Conservation (phyloP, 1,140 invertebrate genomes). For the Pogonus chalceus region DNA sequence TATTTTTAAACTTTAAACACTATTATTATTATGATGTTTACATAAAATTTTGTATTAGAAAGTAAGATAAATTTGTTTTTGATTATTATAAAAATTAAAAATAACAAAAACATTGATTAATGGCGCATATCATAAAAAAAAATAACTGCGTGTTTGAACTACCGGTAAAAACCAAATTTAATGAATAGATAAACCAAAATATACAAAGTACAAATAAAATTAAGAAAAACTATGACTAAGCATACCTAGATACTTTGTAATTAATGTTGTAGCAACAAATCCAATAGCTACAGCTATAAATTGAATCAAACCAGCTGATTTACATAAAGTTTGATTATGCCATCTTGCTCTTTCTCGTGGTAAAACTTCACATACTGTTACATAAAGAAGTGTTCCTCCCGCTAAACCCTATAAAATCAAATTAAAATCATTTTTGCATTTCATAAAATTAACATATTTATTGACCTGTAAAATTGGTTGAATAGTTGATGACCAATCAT, state of each 20-base stretch:
- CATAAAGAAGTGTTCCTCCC: constrained; percentile 86
- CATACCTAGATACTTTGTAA: constrained; percentile 40
- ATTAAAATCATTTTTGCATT: neutral
- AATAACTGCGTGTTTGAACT: too few species aligned
- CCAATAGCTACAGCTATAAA: constrained; percentile 45
- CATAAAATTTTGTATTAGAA: too few species aligned
- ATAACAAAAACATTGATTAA: too few species aligned
- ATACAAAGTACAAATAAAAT: too few species aligned
- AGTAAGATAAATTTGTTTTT: too few species aligned
- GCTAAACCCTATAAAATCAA: constrained; percentile 56
- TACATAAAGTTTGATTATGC: constrained; percentile 40
- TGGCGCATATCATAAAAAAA: too few species aligned
- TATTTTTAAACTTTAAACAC: too few species aligned
- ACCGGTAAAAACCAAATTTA: too few species aligned
- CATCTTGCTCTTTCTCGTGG: constrained; percentile 64
- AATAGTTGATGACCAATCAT: constrained; percentile 35
- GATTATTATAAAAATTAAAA: too few species aligned
- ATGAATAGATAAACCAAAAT: too few species aligned
- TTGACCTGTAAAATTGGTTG: constrained; percentile 48
- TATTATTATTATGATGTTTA: too few species aligned
- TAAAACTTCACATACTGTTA: constrained; percentile 85
- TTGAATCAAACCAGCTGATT: constrained; percentile 48
- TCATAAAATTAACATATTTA: neutral
- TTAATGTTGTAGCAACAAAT: constrained; percentile 48
- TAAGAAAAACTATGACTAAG: too few species aligned